Conservation (phyloP, 2,888 invertebrate genomes). For the Dasypogon diadema region DNA sequence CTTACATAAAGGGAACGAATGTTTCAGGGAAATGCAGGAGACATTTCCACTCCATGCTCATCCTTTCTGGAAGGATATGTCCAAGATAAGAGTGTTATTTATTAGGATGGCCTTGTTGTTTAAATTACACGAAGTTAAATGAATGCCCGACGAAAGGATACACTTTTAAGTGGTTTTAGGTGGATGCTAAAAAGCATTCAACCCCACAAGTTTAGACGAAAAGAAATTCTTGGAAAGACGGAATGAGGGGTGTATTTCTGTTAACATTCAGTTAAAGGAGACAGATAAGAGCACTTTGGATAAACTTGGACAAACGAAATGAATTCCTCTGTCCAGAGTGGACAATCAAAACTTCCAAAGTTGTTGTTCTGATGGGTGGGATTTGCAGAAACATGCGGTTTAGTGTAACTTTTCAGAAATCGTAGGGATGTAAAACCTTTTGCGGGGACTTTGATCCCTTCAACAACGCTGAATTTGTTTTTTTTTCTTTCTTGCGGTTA, state of each 20-base stretch:
- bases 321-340: not conserved
- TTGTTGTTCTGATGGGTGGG: constrained; percentile 6
- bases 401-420: not conserved
- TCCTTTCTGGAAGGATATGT: constrained; percentile 34
- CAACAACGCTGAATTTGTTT: too few relatives aligned
- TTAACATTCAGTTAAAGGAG: constrained; percentile 22
- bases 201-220: not conserved
- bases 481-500: too few relatives aligned
- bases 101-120: constrained; percentile 43
- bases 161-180: constrained; percentile 35
- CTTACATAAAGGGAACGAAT: constrained; percentile 11
- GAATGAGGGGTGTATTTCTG: not conserved
- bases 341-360: constrained; percentile 31
- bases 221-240: not conserved
- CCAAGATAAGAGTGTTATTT: constrained; percentile 43
- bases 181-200: constrained; percentile 3
- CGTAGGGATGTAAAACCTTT: too few relatives aligned
- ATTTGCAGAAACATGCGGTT: constrained; percentile 33
- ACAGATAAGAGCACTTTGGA: constrained; percentile 10
- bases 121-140: constrained; percentile 31
- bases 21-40: constrained; percentile 20
- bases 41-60: constrained; percentile 16
- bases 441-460: too few relatives aligned
- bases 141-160: constrained; percentile 18
- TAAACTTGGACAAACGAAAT: constrained; percentile 1